These are phyloP conservation scores for Pentamera pediparva DNA, from an alignment of 53 echinoderm and acorn worm genomes.

Conservation along the genomic window DNA sequence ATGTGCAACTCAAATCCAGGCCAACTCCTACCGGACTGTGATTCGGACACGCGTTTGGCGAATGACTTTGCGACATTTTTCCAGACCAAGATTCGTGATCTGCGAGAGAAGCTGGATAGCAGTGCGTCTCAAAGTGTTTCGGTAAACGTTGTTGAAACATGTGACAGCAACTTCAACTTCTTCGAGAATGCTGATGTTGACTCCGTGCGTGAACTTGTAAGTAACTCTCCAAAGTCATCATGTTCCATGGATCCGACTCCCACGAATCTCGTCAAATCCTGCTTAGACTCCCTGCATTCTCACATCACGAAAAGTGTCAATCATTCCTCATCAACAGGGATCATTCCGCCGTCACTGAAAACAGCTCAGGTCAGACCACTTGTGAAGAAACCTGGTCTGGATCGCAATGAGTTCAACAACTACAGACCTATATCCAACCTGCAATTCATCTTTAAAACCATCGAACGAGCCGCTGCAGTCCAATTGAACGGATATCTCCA, in stretches of 20 bases:
- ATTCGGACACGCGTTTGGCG: not conserved
- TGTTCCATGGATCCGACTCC: slow-evolving; percentile 4
- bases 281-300: not conserved
- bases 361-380: slow-evolving; percentile 5
- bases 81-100: not conserved
- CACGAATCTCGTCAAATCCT: slow-evolving; percentile 1
- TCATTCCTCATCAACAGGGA: slow-evolving; percentile 17
- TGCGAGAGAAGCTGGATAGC: not conserved
- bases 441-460: slow-evolving; percentile 14
- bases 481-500: not conserved
- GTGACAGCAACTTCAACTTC: not conserved
- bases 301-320: not conserved
- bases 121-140: not conserved
- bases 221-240: not conserved
- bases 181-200: not conserved
- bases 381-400: slow-evolving; percentile 23
- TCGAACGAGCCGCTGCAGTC: not conserved
- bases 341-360: slow-evolving; percentile 8
- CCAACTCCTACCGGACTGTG: not conserved
- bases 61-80: not conserved
- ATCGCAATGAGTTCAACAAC: slow-evolving; percentile 29
- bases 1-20: not conserved
- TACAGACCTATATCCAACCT: slow-evolving; percentile 32
- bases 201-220: not conserved
- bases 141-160: not conserved